These are phyloP conservation scores for Morone chrysops DNA, from an alignment of 2,113 vertebrate species.

Conservation along the genomic window DNA sequence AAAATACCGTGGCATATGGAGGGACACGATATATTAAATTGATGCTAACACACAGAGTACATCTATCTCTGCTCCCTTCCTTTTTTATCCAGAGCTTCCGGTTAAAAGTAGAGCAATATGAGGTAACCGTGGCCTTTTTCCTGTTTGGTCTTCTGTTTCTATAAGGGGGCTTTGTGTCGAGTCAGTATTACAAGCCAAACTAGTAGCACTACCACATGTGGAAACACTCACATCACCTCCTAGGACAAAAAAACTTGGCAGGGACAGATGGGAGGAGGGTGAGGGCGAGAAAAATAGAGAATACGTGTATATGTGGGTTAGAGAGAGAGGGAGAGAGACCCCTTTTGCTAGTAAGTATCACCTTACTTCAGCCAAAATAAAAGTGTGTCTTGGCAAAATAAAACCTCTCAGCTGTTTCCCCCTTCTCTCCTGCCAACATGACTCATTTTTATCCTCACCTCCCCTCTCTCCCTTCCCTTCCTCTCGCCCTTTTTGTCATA, in stretches of 20 bases:
- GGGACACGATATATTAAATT: background rate
- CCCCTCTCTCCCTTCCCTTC: slow-evolving; percentile 8
- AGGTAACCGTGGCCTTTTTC: slow-evolving; percentile 68
- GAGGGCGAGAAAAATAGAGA: slow-evolving; percentile 42
- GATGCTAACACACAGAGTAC: background rate
- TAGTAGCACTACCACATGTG: slow-evolving; percentile 79
- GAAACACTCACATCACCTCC: slow-evolving; percentile 81
- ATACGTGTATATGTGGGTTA: slow-evolving; percentile 39
- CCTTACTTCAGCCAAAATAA: slow-evolving; percentile 81
- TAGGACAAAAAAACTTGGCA: slow-evolving; percentile 77
- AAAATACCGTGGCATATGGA: background rate
- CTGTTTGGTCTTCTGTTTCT: slow-evolving; percentile 73
- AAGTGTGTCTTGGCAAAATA: slow-evolving; percentile 76
- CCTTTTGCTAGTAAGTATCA: slow-evolving; percentile 67
- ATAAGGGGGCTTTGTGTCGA: slow-evolving; percentile 80
- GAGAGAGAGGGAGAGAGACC: slow-evolving; percentile 17
- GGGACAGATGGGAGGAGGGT: slow-evolving; percentile 50
- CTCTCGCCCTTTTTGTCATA: slow-evolving; percentile 27
- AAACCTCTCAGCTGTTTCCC: slow-evolving; percentile 84
- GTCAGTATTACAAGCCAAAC: slow-evolving; percentile 80
- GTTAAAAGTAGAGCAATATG: slow-evolving; percentile 65
- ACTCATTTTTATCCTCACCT: slow-evolving; percentile 64
- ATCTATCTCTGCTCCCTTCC: slow-evolving; percentile 6
- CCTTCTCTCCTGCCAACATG: slow-evolving; percentile 72
- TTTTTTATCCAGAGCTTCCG: slow-evolving; percentile 13